phyloP scores from a whole-genome alignment of 2,113 vertebrate genomes.

The Psilopsiagon aymara region DNA sequence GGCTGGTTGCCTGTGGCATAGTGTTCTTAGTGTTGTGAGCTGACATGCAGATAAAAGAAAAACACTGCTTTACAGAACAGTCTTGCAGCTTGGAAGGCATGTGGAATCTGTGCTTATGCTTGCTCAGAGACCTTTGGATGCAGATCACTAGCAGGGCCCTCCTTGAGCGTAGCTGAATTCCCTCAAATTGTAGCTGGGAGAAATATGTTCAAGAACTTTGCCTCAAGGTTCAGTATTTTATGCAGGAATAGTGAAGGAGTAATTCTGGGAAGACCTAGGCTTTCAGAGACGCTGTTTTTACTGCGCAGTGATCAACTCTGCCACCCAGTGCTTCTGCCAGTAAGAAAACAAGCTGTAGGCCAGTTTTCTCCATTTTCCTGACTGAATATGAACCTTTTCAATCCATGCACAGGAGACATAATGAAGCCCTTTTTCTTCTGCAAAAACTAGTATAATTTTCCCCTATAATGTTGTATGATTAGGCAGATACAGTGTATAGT shows the following conservation, averaged over 20 bases:
- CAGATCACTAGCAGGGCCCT: not conserved
- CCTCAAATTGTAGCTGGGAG: not conserved
- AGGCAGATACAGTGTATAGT: not conserved
- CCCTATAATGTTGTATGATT: not conserved
- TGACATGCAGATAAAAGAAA: not conserved
- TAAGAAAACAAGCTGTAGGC: not conserved
- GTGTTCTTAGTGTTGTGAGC: not conserved
- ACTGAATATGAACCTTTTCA: not conserved
- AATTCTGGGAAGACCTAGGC: not conserved
- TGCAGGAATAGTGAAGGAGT: not conserved
- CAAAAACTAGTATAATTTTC: not conserved
- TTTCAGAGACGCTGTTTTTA: not conserved
- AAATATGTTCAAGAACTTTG: not conserved
- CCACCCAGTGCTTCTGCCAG: not conserved
- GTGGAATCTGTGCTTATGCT: not conserved
- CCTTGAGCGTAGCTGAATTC: not conserved
- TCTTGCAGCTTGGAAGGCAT: not conserved
- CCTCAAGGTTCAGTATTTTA: not conserved
- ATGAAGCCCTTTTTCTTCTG: not conserved
- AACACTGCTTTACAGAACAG: not conserved
- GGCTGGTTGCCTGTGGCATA: not conserved
- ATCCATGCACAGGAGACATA: not conserved
- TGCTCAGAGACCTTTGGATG: not conserved
- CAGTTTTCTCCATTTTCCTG: accelerated
- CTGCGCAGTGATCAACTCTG: not conserved